Evolutionary conservation across 2,113 vertebrate genomes (phyloP), one percentile per base, ranked within the genome.

Genomic region (Hemiscyllium ocellatum): DNA sequence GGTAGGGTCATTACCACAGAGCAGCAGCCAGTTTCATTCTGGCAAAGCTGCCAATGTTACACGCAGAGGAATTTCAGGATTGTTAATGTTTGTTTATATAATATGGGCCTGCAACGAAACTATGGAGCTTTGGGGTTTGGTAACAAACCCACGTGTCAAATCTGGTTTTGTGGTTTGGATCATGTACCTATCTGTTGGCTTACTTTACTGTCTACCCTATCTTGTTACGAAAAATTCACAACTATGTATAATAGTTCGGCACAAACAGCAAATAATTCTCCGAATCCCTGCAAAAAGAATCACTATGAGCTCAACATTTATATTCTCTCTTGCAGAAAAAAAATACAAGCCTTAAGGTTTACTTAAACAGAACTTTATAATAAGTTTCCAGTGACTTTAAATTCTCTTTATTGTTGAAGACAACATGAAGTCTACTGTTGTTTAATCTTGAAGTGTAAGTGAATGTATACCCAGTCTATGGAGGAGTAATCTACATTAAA

Each of bases 91-190:
- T 90, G 52, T 90, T 90, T 61, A 47, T 69, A 68, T 47, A 24
- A 94, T 61, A 26, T 26, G 5, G 29, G 87, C 50, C 47, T 61
- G 87, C 29, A 33, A 65, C n/a, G 52, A 90, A 90, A 33, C 50
- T 33, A 15, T 93, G 29, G 56, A n/a, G 19, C n/a, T 42, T 69
- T 94, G 65, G 69, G 66, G 91, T 10, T 47, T 94, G 61, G 47
- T 69, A 70, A 37, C 29, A 90, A 10, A 90, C 78, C 15, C 78
- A 50, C 2, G 37, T 50, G 5, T 8, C 50, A 22, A 50, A 24
- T 50, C 47, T 56, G 86, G 61, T 50, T 94, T 94, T 94, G 90
- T 66, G 56, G 33, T 94, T 94, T 37, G 90, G n/a, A 66, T 20
- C 90, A 7, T 94, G 15, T 42, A n/a, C 20, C 90, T 68, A 66